Conservation (phyloP, 2,113 vertebrate genomes). For the Malaclemys terrapin region DNA sequence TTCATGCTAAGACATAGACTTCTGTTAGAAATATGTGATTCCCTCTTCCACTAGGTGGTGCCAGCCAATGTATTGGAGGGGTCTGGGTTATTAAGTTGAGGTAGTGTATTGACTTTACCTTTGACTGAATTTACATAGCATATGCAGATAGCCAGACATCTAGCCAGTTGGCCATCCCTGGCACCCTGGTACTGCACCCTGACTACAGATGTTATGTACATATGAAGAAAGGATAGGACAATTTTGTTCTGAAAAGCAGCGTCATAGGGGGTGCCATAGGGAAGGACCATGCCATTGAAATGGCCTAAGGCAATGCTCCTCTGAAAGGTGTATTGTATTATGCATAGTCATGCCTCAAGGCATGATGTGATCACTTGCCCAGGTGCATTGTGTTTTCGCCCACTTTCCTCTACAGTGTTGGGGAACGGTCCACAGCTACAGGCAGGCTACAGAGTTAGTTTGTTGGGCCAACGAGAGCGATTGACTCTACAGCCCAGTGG, state of each 20-base stretch:
- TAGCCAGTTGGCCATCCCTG: constrained; percentile 10
- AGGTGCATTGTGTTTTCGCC: background rate
- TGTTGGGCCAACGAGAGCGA: too few relatives aligned
- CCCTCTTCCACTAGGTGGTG: fast-evolving
- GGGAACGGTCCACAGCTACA: background rate
- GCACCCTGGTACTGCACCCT: background rate
- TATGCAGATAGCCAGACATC: background rate
- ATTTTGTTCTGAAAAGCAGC: background rate
- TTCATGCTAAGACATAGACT: fast-evolving
- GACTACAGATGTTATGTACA: background rate
- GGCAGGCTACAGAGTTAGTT: background rate
- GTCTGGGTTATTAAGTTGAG: too few relatives aligned
- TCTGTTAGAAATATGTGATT: background rate
- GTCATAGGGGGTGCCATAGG: background rate
- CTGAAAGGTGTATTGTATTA: background rate
- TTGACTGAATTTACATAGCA: background rate
- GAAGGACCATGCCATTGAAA: background rate
- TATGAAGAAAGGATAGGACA: background rate
- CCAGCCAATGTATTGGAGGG: fast-evolving
- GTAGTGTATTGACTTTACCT: too few relatives aligned
- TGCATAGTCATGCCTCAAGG: fast-evolving
- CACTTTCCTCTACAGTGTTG: background rate
- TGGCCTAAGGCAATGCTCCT: background rate
- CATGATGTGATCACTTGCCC: background rate
- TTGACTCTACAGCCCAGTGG: too few relatives aligned